A percentile compares a stretch with the other conserved stretches of the same genome.
phyloP scores from a whole-genome alignment of 2,888 invertebrate species.

The Dolichomitus sp. region DNA sequence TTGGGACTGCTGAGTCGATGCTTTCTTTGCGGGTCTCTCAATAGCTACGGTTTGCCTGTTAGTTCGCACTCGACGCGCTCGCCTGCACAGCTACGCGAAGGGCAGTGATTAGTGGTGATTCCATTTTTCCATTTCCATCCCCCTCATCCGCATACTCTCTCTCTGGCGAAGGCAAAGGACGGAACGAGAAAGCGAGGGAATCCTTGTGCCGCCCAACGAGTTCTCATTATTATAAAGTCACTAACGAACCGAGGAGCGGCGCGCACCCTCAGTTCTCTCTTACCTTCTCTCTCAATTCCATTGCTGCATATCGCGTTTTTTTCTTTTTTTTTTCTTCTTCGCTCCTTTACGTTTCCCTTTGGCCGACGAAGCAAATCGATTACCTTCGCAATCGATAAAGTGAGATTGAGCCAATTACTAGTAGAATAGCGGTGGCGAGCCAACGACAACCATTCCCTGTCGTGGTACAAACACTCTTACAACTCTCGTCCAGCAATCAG shows the following conservation, averaged over 20 bases:
- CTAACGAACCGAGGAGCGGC: slow-evolving; percentile 80
- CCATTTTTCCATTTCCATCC: slow-evolving; percentile 76
- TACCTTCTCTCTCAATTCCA: slow-evolving; percentile 8
- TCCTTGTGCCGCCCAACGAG: slow-evolving; percentile 62
- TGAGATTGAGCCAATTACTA: slow-evolving; percentile 69
- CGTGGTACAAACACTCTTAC: slow-evolving; percentile 32
- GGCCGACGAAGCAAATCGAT: slow-evolving; percentile 77
- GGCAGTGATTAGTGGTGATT: slow-evolving; percentile 81
- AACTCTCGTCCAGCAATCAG: slow-evolving; percentile 54
- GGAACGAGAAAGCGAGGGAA: slow-evolving; percentile 46
- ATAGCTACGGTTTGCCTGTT: slow-evolving; percentile 49
- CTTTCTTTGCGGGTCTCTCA: slow-evolving; percentile 68
- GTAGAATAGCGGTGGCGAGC: slow-evolving; percentile 25
- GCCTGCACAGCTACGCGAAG: slow-evolving; percentile 60
- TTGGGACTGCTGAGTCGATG: slow-evolving; percentile 69
- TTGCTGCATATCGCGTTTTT: background rate
- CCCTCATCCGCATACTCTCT: slow-evolving; percentile 57
- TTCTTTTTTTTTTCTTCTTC: background rate
- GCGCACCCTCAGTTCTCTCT: slow-evolving; percentile 56
- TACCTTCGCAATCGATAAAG: slow-evolving; percentile 70
- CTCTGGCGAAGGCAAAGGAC: slow-evolving; percentile 6
- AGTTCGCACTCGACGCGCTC: slow-evolving; percentile 43
- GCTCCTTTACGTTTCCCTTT: slow-evolving; percentile 36
- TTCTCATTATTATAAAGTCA: slow-evolving; percentile 82
- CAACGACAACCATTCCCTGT: slow-evolving; percentile 40